Percentiles rank a stretch among this genome's conserved stretches.
These are phyloP conservation scores for Lycaon pictus DNA, from an alignment of 2,113 vertebrate species.

Conservation along the genomic window DNA sequence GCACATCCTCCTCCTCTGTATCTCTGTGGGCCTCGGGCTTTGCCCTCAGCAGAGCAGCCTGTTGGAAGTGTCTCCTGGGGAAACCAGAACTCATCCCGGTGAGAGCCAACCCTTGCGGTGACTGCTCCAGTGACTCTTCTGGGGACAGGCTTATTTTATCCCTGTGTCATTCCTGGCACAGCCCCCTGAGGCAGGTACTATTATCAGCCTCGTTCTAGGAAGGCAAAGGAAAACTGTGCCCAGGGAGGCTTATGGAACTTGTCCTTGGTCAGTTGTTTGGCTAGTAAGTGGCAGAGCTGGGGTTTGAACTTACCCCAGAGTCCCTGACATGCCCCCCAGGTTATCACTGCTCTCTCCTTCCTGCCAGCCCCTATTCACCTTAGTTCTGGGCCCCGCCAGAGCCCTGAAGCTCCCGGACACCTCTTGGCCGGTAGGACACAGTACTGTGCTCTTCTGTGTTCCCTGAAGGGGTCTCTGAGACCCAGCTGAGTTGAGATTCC, in stretches of 20 bases:
- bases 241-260: too few relatives aligned
- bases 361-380: not conserved
- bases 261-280: accelerated
- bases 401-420: accelerated
- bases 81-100: not conserved
- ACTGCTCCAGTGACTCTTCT: not conserved
- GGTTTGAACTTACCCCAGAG: not conserved
- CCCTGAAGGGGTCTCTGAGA: not conserved
- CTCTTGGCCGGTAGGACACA: accelerated
- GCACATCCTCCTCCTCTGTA: accelerated
- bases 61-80: not conserved
- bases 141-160: not conserved
- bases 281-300: not conserved
- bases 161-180: not conserved
- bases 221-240: not conserved
- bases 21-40: not conserved
- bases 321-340: too few relatives aligned
- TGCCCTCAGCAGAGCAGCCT: not conserved
- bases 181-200: not conserved
- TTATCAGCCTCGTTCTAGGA: not conserved
- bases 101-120: not conserved
- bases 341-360: not conserved
- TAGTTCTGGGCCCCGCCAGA: too few relatives aligned
- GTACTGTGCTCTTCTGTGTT: accelerated
- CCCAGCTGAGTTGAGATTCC: not conserved